Evolutionary conservation across 2,113 vertebrate genomes (phyloP), one percentile per base, ranked within the genome.

Genomic region (Sula dactylatra): DNA sequence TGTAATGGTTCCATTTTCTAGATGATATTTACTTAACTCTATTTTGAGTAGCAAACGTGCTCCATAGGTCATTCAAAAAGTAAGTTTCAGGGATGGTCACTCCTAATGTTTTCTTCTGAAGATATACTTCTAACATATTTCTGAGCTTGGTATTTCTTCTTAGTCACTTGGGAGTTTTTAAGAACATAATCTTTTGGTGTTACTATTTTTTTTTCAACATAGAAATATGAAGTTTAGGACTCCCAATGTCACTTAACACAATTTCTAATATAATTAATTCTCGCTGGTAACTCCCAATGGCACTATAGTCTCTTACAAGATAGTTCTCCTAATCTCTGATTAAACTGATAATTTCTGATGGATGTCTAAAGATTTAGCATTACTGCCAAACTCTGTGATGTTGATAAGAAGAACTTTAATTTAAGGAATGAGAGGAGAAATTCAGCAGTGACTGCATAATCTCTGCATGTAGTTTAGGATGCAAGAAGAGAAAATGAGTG

Each of bases 241-340:
- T 93, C 47, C 26, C 24, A 55, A 47, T 82, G 69, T 85, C 10
- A 76, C 85, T 91, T 95, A 74, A 77, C 50, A 72, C 22, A 73
- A 70, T 86, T 92, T 89, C 15, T 61, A 85, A 44, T 56, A 80
- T 84, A 91, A 93, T 94, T 96, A 91, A 82, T 93, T 89, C 54
- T 94, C 13, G 0, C 18, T 50, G 50, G 45, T 90, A 91, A 95
- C 73, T 91, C 89, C 73, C 91, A 89, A 10, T 61, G 81, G 66
- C 49, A 65, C 13, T 44, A 16, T 94, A 69, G 69, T 82, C 31
- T 85, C 38, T 72, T 82, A 50, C 29, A 85, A 87, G 11, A 77
- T 47, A 69, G 62, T 87, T 91, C 42, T 86, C 52, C 74, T 94
- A 93, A 86, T 83, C 59, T 90, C 76, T 77, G 82, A 94, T 93